Base-by-base conservation (phyloP, 2,888 invertebrate species). In the Perizoma affinitatum region DNA sequence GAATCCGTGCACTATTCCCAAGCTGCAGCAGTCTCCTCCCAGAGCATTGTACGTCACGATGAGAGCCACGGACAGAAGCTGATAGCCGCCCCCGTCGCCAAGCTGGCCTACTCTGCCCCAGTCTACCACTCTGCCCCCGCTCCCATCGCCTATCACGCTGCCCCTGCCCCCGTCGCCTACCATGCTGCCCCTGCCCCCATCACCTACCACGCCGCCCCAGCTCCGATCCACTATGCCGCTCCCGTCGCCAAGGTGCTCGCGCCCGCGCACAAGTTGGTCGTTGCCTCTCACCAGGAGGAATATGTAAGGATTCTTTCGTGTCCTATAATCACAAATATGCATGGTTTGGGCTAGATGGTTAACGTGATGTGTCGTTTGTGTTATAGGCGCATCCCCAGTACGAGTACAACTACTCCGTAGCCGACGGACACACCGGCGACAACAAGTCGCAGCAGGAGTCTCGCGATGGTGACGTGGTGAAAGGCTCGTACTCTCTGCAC, bases 401-500 rank as follows among this genome's bases (percentile, higher is more conserved):
- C 79, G 88, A 93, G 72, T 93, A 86, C 87, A 86, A 84, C 58
- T 94, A 94, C 86, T 92, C 92, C 36, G 93, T 94, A 1, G 87
- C 92, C 66, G 93, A 94, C 75, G 83, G 88, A 34, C 92, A 93
- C 81, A 93, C 93, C 77, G 93, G 93, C 50, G 94, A 94, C 85
- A 87, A 91, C 82, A 93, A 93, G 83, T 86, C 87, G 63, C 93
- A 93, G 79, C 90, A 92, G 65, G 94, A 94, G 76, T 72, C 76
- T 64, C 87, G 90, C 67, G 93, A 93, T 71, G 93, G 93, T 44
- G 93, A 93, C 70, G 90, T 86, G 1, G 93, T 93, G 67, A 90
- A 90, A 76, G 93, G 93, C 72, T 87, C 88, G 7, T 93, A 93
- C 87, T 91, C 92, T 10, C 82, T 93, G 71, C 88, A 90, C 67